These are phyloP conservation scores for Scaptomyza polygonia DNA, from an alignment of 2,888 invertebrate genomes.

Conservation along the genomic window DNA sequence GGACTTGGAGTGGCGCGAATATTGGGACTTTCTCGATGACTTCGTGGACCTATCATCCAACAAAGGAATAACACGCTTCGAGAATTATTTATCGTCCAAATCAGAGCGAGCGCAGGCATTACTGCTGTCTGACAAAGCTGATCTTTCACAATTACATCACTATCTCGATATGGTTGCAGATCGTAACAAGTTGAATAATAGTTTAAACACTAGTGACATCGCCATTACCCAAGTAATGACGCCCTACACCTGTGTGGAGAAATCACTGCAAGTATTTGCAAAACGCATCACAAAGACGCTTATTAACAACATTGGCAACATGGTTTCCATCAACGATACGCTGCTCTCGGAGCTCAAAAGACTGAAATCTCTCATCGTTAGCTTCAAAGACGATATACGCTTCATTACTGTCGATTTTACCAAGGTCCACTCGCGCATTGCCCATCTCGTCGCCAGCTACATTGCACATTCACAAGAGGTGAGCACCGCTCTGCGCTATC, in stretches of 20 bases:
- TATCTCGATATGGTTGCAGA: constrained; percentile 48
- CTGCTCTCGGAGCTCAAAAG: constrained; percentile 89
- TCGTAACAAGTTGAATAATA: constrained; percentile 13
- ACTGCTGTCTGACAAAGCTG: constrained; percentile 32
- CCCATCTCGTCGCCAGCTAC: constrained; percentile 87
- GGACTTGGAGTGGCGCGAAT: constrained; percentile 93
- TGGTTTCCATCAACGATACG: constrained; percentile 86
- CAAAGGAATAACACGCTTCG: constrained; percentile 90
- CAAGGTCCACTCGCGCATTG: constrained; percentile 88
- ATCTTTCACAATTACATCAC: constrained; percentile 52
- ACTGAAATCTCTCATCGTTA: constrained; percentile 88
- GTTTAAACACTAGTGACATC: constrained; percentile 5
- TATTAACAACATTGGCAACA: constrained; percentile 86
- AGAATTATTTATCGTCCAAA: constrained; percentile 87
- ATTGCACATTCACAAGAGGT: constrained; percentile 84
- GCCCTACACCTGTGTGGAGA: constrained; percentile 86
- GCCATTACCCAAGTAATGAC: constrained; percentile 73
- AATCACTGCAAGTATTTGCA: constrained; percentile 88
- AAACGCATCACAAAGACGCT: constrained; percentile 89
- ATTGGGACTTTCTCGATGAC: constrained; percentile 95
- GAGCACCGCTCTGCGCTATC: constrained; percentile 35
- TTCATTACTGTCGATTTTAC: constrained; percentile 88
- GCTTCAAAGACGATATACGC: constrained; percentile 89
- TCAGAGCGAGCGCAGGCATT: constrained; percentile 30
- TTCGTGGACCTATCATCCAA: constrained; percentile 91